phyloP scores from a whole-genome alignment of 2,888 invertebrate species.

The Drosophila neonasuta region DNA sequence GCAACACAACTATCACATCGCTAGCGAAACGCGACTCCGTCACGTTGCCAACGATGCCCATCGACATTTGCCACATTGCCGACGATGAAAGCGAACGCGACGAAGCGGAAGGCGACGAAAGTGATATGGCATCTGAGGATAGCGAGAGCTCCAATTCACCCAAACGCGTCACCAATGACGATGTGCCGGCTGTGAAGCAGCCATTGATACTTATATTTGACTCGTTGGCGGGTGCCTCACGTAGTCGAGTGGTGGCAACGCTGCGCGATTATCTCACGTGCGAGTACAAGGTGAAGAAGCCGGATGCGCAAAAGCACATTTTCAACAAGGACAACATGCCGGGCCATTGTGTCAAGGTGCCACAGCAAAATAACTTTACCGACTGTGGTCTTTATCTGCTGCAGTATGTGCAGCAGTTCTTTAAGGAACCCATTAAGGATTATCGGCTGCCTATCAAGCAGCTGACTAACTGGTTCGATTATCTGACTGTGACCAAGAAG shows the following conservation, averaged over 20 bases:
- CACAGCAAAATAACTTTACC: slow-evolving; percentile 98
- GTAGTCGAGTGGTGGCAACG: slow-evolving; percentile 93
- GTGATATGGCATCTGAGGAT: slow-evolving; percentile 85
- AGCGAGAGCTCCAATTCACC: slow-evolving; percentile 74
- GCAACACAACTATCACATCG: slow-evolving; percentile 86
- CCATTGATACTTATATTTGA: slow-evolving; percentile 98
- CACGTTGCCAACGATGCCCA: slow-evolving; percentile 75
- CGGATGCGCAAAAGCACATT: slow-evolving; percentile 83
- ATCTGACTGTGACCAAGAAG: slow-evolving; percentile 91
- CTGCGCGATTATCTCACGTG: slow-evolving; percentile 95
- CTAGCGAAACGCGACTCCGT: slow-evolving; percentile 83
- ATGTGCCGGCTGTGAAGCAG: slow-evolving; percentile 76
- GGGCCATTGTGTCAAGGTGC: slow-evolving; percentile 94
- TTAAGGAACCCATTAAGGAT: slow-evolving; percentile 91
- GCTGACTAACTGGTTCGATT: slow-evolving; percentile 93
- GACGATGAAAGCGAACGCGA: slow-evolving; percentile 89
- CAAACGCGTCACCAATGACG: slow-evolving; percentile 36
- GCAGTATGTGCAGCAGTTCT: slow-evolving; percentile 98
- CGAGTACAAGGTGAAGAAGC: slow-evolving; percentile 89
- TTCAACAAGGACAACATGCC: slow-evolving; percentile 93
- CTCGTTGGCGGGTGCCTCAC: slow-evolving; percentile 92
- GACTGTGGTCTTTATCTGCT: slow-evolving; percentile 98
- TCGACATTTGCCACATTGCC: slow-evolving; percentile 84
- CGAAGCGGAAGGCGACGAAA: slow-evolving; percentile 92
- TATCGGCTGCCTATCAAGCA: slow-evolving; percentile 92